Evolutionary conservation across 1,140 invertebrate species (phyloP), one percentile per base, ranked within the genome.

Genomic region (Drosophila prosaltans): DNA sequence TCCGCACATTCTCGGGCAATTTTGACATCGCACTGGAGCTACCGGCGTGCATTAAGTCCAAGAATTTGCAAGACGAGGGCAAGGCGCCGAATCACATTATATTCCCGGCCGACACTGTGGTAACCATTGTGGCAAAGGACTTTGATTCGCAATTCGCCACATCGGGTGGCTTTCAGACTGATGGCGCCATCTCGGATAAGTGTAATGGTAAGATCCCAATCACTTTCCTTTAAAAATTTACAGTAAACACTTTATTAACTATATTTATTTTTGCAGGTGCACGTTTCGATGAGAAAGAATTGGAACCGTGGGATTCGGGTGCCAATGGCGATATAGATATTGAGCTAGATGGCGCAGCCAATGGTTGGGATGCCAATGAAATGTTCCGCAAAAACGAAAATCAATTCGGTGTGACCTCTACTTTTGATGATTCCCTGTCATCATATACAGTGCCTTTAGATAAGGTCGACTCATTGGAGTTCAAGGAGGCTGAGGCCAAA

Each of bases 301-400:
- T 98, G 48, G 96, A 98, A 92, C 97, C 97, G 32, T 98, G 97
- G 97, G 97, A 97, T 86, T 94, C 95, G 45, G 94, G 93, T 28
- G 93, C 93, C 58, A 93, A 94, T 86, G 80, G 95, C 43, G 96
- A 96, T 67, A 92, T 94, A 62, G 94, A 95, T 74, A 93, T 95
- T 72, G 95, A 95, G 78, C 93, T 96, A 43, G 96, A 96, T 88
- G 93, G 93, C 73, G 94, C 94, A 73, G 93, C 94, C 93, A 98
- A 98, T 94, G 98, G 98, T 67, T 99, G 98, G 98, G 97, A 98
- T 94, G 95, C 95, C 0, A 95, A 97, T 92, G 98, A 99, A 73
- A 99, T 99, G 98, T 99, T 99, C 93, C 94, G 95, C 60, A 97
- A 96, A 91, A 98, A 99, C 93, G 97, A 98, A 92, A 95, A 97